Evolutionary conservation across 2,888 invertebrate genomes (phyloP), one percentile per base, ranked within the genome.

Genomic region (Drosophila rellima): DNA sequence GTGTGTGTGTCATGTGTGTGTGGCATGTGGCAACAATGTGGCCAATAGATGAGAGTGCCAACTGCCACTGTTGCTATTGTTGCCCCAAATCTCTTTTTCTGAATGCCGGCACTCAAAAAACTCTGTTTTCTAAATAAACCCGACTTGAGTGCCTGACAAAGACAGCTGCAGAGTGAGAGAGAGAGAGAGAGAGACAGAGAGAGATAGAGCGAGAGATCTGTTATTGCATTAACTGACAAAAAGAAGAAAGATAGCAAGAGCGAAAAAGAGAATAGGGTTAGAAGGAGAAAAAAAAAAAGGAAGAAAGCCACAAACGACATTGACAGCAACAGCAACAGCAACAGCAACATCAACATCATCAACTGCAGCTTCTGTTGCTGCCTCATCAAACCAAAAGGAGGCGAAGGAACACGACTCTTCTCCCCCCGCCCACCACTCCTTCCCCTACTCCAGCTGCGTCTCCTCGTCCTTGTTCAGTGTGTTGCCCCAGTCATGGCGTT

Each of bases 401-500:
- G 39, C 20, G 33, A 33, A 18, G 18, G 29, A 17, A 5, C 15
- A 13, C 17, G 35, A 35, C 23, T 39, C 15, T n/a, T 11, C 11
- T 2, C 7, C 10, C 15, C 8, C 18, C 5, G 0, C n/a, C 2
- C 6, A 6, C n/a, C 33, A 3, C 11, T 13, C 13, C 8, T 8
- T 13, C 11, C 31, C 4, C 31, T 26, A 2, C 26, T 26, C 26
- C 7, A 26, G 2, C 26, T 2, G 26, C 31, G 11, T 11, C 23
- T 42, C 15, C 29, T 31, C 26, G 4, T 2, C 35, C 26, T 23
- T 20, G 20, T 20, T 1, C 20, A 20, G 3, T 5, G 23, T 7
- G 35, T 20, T 20, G 23, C 56, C 20, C 23, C 62, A 67, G 67
- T 65, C 66, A 89, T 87, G 88, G 79, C 83, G 66, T 57, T 77